Base-by-base conservation (phyloP, 2,797 vertebrate species). In the Buphagus erythrorhynchus region DNA sequence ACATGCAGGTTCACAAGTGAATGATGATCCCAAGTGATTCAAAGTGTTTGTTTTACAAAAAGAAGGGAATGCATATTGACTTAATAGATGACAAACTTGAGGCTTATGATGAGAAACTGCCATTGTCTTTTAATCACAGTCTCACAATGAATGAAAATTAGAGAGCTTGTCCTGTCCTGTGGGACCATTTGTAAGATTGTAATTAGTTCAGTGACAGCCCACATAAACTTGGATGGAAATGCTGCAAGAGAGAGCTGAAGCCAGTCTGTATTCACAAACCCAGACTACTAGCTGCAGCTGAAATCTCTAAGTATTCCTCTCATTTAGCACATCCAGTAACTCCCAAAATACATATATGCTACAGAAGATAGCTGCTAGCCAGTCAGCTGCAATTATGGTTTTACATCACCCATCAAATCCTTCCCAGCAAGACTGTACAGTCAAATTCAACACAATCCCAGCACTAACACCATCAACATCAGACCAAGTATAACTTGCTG, bases 111-210 rank as follows among this genome's bases (percentile, higher is more conserved):
- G 92, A 90, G 91, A 84, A 90, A 38, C 40, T 63, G 61, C 82
- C 68, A 81, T 88, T 93, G 90, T 91, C 74, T 92, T 93, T 93
- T 87, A 97, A 95, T 96, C 82, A 94, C 22, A 51, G 85, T 31
- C 54, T 80, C 58, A 90, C 86, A 95, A 86, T 76, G 92, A 92
- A 88, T 76, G 48, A 58, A 78, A 94, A 96, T 78, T 72, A 88
- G 86, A 83, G 49, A 81, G 73, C 76, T 89, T 82, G 67, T 73
- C 79, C 72, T 45, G 42, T 77, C 91, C 78, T 67, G 5, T 3
- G 48, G 76, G 93, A 86, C 69, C 49, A 65, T 66, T 86, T 91
- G 35, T 74, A 85, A 74, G 67, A 89, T 15, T 45, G 40, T 55
- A 93, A 95, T 95, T 86, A 86, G 74, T 86, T 78, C 66, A 49